phyloP scores from a whole-genome alignment of 2,113 vertebrate genomes.

The Benthochromis sp. region DNA sequence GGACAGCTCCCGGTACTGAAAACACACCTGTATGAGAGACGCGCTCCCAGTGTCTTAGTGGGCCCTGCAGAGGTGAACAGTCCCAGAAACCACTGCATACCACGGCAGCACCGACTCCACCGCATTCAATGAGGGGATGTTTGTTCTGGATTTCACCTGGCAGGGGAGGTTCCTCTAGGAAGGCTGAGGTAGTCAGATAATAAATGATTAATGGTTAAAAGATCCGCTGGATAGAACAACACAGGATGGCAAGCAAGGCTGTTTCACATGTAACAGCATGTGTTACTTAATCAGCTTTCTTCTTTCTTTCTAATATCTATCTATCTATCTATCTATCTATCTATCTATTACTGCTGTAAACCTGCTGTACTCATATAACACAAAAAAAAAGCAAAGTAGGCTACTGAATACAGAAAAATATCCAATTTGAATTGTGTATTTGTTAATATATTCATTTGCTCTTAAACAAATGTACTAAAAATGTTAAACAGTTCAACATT shows the following conservation, averaged over 20 bases:
- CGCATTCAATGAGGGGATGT: not conserved
- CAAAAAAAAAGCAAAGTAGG: not conserved
- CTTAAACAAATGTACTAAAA: not conserved
- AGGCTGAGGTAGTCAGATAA: not conserved
- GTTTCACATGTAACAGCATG: not conserved
- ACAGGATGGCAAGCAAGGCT: not conserved
- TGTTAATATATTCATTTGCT: not conserved
- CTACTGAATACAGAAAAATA: not conserved
- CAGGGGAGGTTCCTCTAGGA: not conserved
- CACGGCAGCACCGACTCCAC: not conserved
- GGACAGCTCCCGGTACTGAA: not conserved
- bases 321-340: not conserved
- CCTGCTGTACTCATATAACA: not conserved
- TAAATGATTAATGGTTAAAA: constrained; percentile 64
- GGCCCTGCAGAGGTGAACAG: not conserved
- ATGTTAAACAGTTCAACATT: not conserved
- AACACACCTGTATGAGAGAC: not conserved
- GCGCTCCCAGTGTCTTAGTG: not conserved
- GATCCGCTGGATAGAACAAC: constrained; percentile 18
- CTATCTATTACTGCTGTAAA: not conserved
- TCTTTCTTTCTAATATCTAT: not conserved
- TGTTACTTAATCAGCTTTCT: not conserved
- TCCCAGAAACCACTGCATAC: not conserved
- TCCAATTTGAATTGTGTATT: not conserved
- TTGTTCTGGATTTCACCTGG: not conserved